Conservation (phyloP, 2,888 invertebrate species). For the Orchesella flavescens region DNA sequence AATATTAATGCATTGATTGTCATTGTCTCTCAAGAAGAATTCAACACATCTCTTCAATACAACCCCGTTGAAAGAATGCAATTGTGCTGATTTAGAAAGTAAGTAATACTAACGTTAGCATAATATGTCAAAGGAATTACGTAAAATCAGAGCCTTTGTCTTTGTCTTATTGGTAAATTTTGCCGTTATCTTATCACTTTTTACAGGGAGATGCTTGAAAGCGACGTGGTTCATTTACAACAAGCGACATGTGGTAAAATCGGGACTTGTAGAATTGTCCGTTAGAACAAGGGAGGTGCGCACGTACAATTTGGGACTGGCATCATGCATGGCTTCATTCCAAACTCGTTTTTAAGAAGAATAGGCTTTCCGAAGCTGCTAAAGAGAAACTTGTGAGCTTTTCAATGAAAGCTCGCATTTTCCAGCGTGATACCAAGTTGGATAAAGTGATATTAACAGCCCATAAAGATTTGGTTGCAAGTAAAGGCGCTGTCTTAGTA, state of each 20-base stretch:
- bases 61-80: too few species aligned
- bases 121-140: too few species aligned
- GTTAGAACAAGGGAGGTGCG: constrained; percentile 63
- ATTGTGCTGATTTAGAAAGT: too few species aligned
- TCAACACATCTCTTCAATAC: too few species aligned
- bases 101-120: constrained; percentile 20
- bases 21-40: too few species aligned
- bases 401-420: constrained; percentile 77
- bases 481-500: constrained; percentile 38
- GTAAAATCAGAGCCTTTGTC: too few species aligned
- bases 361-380: constrained; percentile 75
- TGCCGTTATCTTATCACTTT: too few species aligned
- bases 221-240: constrained; percentile 32
- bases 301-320: constrained; percentile 75
- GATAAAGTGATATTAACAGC: constrained; percentile 78
- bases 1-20: too few species aligned
- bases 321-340: constrained; percentile 74
- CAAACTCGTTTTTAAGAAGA: constrained; percentile 78
- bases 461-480: constrained; percentile 63
- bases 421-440: too few species aligned
- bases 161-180: too few species aligned
- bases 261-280: constrained; percentile 39
- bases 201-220: constrained; percentile 57
- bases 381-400: constrained; percentile 79
- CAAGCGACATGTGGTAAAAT: constrained; percentile 56